Conservation (phyloP, 2,797 vertebrate species). For the Lacerta agilis region DNA sequence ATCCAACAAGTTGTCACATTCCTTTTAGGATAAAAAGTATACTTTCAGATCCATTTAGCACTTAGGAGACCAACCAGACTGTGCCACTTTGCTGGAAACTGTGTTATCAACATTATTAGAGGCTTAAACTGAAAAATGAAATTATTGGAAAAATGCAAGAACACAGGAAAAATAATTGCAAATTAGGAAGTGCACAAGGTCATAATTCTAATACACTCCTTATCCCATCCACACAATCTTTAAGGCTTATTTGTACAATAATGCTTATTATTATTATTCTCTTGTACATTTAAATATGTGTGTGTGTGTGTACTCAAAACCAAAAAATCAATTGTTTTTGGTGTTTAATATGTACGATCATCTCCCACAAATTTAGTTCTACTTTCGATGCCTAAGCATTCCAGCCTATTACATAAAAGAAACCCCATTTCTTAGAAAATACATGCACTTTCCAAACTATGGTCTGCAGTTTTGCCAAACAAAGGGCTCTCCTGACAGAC, state of each 20-base stretch:
- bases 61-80: conserved; percentile 4
- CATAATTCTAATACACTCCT: not conserved
- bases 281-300: not conserved
- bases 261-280: not conserved
- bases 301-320: too few species aligned
- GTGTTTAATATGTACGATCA: not conserved
- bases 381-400: not conserved
- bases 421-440: not conserved
- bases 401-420: not conserved
- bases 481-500: not conserved
- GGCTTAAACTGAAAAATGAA: too few species aligned
- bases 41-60: not conserved
- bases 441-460: not conserved
- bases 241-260: not conserved
- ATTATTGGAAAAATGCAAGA: not conserved
- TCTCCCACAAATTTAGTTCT: not conserved
- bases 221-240: not conserved
- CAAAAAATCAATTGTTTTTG: not conserved
- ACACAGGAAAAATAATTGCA: not conserved
- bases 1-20: not conserved
- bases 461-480: not conserved
- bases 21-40: conserved; percentile 37
- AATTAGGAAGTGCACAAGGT: not conserved
- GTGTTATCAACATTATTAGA: not conserved
- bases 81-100: not conserved